These are phyloP conservation scores for Cosmia pyralina DNA, from an alignment of 2,888 invertebrate species.

Conservation along the genomic window DNA sequence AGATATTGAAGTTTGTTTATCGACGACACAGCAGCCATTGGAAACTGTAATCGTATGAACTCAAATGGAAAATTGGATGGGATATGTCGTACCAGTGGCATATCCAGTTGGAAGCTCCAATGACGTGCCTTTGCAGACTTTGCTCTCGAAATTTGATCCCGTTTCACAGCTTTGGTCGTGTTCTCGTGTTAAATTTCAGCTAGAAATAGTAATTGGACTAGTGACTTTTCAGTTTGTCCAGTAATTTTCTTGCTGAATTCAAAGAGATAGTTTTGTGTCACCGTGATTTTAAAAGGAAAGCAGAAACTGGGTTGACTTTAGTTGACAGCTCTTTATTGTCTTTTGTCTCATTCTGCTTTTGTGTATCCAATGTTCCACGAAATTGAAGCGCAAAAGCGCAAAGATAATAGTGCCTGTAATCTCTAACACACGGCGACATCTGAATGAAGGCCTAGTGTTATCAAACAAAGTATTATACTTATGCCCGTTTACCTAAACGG, in stretches of 20 bases:
- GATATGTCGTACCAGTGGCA: constrained; percentile 34
- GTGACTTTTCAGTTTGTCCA: constrained; percentile 44
- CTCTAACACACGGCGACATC: neutral
- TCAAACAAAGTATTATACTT: too few species aligned
- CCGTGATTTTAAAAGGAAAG: constrained; percentile 18
- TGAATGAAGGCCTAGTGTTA: neutral
- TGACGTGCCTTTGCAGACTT: constrained; percentile 53
- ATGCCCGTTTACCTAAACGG: too few species aligned
- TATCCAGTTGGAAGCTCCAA: constrained; percentile 43
- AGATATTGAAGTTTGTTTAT: constrained; percentile 44
- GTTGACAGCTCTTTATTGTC: constrained; percentile 1
- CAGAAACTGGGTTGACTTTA: neutral
- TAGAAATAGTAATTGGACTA: constrained; percentile 41
- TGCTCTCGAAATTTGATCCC: constrained; percentile 50
- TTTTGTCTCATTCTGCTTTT: neutral
- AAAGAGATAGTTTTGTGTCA: constrained; percentile 12
- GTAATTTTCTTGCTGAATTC: constrained; percentile 43
- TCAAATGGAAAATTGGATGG: constrained; percentile 57
- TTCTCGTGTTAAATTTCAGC: constrained; percentile 44
- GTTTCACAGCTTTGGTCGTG: constrained; percentile 44
- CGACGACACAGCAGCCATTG: constrained; percentile 41
- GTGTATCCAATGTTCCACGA: neutral
- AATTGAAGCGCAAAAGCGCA: neutral
- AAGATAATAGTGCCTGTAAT: neutral
- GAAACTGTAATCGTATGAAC: constrained; percentile 54